Evolutionary conservation across 2,113 vertebrate species (phyloP).

Genomic region (Camelus dromedarius): DNA sequence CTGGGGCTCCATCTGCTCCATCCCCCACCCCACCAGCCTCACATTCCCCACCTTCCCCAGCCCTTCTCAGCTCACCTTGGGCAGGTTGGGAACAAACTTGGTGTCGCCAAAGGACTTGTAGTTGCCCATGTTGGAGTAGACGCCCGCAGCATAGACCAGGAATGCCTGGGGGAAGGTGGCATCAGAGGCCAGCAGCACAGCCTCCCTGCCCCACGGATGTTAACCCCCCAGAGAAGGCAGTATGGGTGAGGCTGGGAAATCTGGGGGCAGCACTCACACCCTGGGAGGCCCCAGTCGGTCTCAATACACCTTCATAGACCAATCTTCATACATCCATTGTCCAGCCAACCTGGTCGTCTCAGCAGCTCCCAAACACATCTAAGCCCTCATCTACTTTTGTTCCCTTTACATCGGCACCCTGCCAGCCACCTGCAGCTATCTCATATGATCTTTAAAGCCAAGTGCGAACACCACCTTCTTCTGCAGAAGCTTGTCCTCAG

Average conservation of each 20-base stretch:
- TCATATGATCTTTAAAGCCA: background rate
- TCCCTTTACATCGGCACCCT: background rate
- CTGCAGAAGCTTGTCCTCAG: background rate
- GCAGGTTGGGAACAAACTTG: constrained; percentile 94
- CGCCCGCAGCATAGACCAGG: constrained; percentile 93
- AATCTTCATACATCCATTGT: background rate
- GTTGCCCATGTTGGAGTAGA: constrained; percentile 97
- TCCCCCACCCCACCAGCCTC: background rate
- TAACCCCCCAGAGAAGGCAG: background rate
- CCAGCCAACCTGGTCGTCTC: background rate
- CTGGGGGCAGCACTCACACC: background rate
- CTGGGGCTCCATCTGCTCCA: background rate
- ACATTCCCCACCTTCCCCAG: background rate
- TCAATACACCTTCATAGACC: background rate
- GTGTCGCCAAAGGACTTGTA: constrained; percentile 97
- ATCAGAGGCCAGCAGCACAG: background rate
- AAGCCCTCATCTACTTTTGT: background rate
- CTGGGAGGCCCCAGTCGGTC: background rate
- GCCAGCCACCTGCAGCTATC: background rate
- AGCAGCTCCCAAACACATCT: background rate
- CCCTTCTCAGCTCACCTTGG: constrained; percentile 88
- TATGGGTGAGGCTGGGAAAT: background rate
- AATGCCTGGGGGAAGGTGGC: constrained; percentile 87
- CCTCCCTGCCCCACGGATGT: too few relatives aligned
- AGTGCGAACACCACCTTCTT: background rate